Conservation (phyloP, 2,888 invertebrate species). For the Zygogramma bicolorata region DNA sequence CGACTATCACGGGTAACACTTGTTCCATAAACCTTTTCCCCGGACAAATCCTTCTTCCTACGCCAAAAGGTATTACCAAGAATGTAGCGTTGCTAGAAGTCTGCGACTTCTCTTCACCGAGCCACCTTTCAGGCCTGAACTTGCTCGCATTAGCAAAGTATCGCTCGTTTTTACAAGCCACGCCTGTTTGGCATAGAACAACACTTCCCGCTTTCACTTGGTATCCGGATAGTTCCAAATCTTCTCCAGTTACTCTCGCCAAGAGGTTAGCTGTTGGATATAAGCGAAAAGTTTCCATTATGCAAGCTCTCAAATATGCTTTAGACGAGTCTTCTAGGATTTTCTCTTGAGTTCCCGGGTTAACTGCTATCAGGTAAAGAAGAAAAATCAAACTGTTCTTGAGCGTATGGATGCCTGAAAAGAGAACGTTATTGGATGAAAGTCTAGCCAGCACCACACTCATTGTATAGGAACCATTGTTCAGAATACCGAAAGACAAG, state of each 20-base stretch:
- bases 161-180: conserved; percentile 81
- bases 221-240: conserved; percentile 78
- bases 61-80: conserved; percentile 83
- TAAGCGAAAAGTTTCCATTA: conserved; percentile 80
- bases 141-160: conserved; percentile 80
- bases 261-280: conserved; percentile 84
- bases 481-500: too few relatives aligned
- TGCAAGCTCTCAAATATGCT: conserved; percentile 81
- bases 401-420: conserved; percentile 83
- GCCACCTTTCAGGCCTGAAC: conserved; percentile 85
- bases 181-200: conserved; percentile 84
- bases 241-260: conserved; percentile 80
- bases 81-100: conserved; percentile 70
- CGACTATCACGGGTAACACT: conserved; percentile 79
- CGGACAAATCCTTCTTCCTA: conserved; percentile 85
- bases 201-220: conserved; percentile 81
- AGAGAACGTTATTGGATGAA: neutral
- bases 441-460: too few relatives aligned
- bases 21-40: conserved; percentile 88
- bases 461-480: too few relatives aligned
- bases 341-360: conserved; percentile 75
- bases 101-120: conserved; percentile 65
- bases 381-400: conserved; percentile 86
- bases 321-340: conserved; percentile 70
- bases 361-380: conserved; percentile 78